Base-by-base conservation (phyloP, 1,140 invertebrate genomes). In the Tetramorium parvispinum region DNA sequence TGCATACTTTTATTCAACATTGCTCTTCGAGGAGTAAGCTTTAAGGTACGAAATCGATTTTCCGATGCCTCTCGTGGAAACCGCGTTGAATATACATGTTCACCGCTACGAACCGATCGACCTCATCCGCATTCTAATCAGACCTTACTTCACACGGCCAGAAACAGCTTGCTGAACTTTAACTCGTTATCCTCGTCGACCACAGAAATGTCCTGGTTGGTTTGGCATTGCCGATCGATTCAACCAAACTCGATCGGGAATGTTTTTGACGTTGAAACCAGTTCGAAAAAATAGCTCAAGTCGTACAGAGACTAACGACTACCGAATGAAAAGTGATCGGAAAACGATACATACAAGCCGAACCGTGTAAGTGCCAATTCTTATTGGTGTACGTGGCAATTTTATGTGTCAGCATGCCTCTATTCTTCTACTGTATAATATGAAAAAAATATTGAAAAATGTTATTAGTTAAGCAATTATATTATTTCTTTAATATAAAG, bases 91-190 rank as follows among this genome's bases (percentile, higher is more conserved):
- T 91, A 91, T 91, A 91, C 90, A 91, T 91, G 86, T 85, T 87
- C 88, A 66, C 81, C 66, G 49, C 87, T 73, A 79, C 85, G 79
- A 68, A 65, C 79, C 82, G 90, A 91, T 92, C 78, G 86, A 91
- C 89, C 90, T 91, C 91, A 88, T 92, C 91, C 89, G 86, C 82
- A 92, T 92, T 92, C 91, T 92, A 92, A 92, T 92, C 91, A 91
- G 92, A 88, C 87, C 86, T 92, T 88, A 89, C 90, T 91, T 86
- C 85, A 73, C 86, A 87, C 78, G 86, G 87, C 88, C 85, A 92
- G 87, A 90, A 92, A 91, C 91, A 91, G 88, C 88, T 92, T 92
- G 89, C 87, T 87, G 79, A 92, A 92, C 90, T 89, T 90, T 87
- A 92, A 91, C 86, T 85, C 90, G 90, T 91, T 92, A 92, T 91